A percentile compares a stretch with the other conserved stretches of the same genome.
Evolutionary conservation across 2,797 vertebrate species (phyloP).

Genomic region (Acestrorhynchus altus): DNA sequence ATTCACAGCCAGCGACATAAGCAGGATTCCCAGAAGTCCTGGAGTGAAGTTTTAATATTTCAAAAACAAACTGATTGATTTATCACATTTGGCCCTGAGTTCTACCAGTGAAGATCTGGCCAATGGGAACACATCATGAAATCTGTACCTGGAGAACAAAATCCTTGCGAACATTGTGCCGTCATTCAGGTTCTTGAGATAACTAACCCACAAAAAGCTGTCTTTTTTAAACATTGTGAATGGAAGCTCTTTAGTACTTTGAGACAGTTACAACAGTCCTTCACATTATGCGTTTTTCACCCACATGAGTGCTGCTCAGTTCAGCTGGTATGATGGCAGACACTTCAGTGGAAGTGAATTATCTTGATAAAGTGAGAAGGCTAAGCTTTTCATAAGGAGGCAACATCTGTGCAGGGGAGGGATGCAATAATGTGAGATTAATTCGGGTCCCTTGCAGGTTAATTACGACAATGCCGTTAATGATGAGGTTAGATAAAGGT

Average conservation of each 20-base stretch:
- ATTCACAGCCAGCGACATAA: too few species aligned
- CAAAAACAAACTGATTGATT: too few species aligned
- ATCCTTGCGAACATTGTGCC: neutral
- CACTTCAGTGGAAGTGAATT: conserved; percentile 4
- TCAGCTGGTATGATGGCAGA: neutral
- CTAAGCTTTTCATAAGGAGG: conserved; percentile 14
- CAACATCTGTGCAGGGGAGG: conserved; percentile 23
- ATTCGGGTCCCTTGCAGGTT: conserved; percentile 41
- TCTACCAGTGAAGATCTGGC: too few species aligned
- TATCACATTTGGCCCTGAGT: too few species aligned
- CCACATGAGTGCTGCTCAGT: neutral
- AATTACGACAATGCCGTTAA: conserved; percentile 47
- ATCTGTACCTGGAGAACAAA: too few species aligned
- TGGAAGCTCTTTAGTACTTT: neutral
- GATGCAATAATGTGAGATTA: conserved; percentile 42
- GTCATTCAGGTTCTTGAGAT: neutral
- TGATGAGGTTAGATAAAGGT: conserved; percentile 49
- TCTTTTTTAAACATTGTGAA: neutral
- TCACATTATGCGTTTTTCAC: neutral
- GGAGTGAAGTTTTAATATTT: too few species aligned
- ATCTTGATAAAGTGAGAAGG: conserved; percentile 20
- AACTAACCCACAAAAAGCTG: neutral
- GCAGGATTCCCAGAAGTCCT: too few species aligned
- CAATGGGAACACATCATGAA: too few species aligned
- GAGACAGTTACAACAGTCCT: neutral